These are phyloP conservation scores for Lycophotia porphyrea DNA, from an alignment of 2,888 invertebrate genomes.

Conservation along the genomic window DNA sequence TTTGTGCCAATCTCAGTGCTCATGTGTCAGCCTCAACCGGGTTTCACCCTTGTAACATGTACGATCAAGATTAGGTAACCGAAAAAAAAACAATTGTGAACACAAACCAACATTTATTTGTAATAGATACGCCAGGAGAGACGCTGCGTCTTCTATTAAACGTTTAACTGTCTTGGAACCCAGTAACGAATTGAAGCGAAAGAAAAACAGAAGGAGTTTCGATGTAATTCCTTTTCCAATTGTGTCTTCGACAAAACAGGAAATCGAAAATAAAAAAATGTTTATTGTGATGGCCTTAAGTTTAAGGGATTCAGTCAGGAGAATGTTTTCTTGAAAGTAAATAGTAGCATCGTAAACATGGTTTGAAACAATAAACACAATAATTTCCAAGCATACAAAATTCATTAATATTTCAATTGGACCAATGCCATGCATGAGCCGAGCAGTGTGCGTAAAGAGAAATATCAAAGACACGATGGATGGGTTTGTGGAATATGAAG, in stretches of 20 bases:
- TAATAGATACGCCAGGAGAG: conserved; percentile 11
- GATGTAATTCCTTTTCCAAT: conserved; percentile 51
- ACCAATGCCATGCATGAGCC: background rate
- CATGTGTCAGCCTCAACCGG: background rate
- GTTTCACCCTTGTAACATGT: background rate
- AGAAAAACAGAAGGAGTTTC: conserved; percentile 39
- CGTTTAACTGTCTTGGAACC: conserved; percentile 30
- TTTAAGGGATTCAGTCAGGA: conserved; percentile 16
- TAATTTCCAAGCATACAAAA: background rate
- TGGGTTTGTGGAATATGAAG: background rate
- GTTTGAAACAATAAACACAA: background rate
- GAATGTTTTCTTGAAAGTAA: background rate
- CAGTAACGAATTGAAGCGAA: conserved; percentile 30
- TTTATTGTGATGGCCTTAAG: conserved; percentile 12
- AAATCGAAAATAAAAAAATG: conserved; percentile 33
- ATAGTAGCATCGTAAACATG: background rate
- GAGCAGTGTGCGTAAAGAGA: background rate
- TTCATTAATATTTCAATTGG: background rate
- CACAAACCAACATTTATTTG: conserved; percentile 23
- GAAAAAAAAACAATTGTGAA: conserved; percentile 3
- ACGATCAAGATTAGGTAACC: background rate
- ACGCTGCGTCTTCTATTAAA: conserved; percentile 28
- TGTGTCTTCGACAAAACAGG: conserved; percentile 38
- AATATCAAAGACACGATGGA: background rate
- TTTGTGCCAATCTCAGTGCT: background rate